A percentile compares a stretch with the other conserved stretches of the same genome.
Evolutionary conservation across 2,888 invertebrate species (phyloP).

Genomic region (Napeogenes sylphis): DNA sequence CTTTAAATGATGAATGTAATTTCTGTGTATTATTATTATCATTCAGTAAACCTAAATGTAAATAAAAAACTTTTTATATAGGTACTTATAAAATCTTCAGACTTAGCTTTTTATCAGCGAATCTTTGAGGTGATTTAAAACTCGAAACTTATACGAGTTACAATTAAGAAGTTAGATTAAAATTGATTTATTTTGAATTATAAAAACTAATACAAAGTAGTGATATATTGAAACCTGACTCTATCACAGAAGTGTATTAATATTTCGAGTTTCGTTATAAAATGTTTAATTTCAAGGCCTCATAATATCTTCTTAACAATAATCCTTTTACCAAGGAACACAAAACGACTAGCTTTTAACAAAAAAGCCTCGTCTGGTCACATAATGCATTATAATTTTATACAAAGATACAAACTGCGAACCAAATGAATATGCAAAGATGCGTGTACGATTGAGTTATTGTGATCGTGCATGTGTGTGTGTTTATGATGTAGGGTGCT

Average conservation of each 20-base stretch:
- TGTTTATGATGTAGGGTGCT: slow-evolving; percentile 20
- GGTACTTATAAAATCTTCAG: no score
- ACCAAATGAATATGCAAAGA: slow-evolving; percentile 75
- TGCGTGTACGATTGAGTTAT: slow-evolving; percentile 72
- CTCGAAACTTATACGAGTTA: neutral
- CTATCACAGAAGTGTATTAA: no score
- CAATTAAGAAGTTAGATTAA: neutral
- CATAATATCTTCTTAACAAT: slow-evolving; percentile 5
- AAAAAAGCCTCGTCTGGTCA: slow-evolving; percentile 46
- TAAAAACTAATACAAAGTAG: no score
- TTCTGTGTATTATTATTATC: no score
- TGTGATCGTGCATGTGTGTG: slow-evolving; percentile 53
- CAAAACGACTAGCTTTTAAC: slow-evolving; percentile 22
- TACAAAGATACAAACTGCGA: slow-evolving; percentile 75
- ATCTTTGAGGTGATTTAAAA: neutral
- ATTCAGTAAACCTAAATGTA: no score
- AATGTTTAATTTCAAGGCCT: no score
- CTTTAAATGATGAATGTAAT: no score
- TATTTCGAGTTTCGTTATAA: no score
- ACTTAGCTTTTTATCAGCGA: neutral
- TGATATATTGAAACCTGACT: no score
- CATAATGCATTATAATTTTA: slow-evolving; percentile 78
- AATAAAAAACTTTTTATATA: no score
- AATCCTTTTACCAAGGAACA: slow-evolving; percentile 12
- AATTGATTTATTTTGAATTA: no score